These are phyloP conservation scores for Mercenaria mercenaria DNA, from an alignment of 1,140 invertebrate species.

Conservation along the genomic window DNA sequence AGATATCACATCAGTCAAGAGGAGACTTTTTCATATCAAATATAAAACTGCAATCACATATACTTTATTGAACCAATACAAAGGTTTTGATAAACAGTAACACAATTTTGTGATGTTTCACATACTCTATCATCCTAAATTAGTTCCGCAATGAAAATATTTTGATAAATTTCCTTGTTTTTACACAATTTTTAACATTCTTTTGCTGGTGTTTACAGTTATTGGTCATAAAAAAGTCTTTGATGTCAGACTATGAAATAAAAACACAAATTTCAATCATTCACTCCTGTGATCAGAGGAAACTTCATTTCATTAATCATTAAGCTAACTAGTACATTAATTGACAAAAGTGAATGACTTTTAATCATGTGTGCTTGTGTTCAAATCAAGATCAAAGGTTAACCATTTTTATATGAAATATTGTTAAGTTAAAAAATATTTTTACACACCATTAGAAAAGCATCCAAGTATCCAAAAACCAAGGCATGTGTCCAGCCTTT, in stretches of 20 bases:
- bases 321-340: background rate
- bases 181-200: background rate
- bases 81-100: background rate
- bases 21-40: background rate
- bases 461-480: constrained; percentile 18
- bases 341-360: background rate
- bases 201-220: background rate
- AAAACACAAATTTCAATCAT: background rate
- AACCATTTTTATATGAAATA: background rate
- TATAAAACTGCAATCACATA: background rate
- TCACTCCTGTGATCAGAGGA: background rate
- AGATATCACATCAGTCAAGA: background rate
- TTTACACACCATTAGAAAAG: constrained; percentile 1
- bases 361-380: background rate
- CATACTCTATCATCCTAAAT: no score
- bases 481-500: background rate
- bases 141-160: background rate
- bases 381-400: background rate
- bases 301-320: background rate
- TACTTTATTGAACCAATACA: background rate
- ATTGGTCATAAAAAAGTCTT: background rate
- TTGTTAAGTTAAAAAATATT: background rate
- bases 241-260: background rate
- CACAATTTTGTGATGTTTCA: no score
- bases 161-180: background rate